Conservation (phyloP, 1,140 invertebrate genomes). For the Tachypleus tridentatus region DNA sequence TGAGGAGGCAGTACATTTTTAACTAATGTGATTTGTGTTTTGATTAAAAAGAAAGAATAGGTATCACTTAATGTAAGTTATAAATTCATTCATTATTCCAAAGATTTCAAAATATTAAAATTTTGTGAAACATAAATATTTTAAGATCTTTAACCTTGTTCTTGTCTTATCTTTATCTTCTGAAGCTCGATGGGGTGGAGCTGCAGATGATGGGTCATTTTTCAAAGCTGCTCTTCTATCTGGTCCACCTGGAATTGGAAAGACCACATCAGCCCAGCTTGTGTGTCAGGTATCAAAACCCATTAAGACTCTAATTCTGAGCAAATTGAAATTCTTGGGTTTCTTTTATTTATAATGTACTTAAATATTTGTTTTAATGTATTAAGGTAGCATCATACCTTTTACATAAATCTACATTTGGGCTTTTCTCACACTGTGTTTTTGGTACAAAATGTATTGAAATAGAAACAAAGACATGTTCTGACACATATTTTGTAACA, state of each 20-base stretch:
- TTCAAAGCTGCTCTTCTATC: constrained; percentile 89
- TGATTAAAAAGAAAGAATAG: no score
- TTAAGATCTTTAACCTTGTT: no score
- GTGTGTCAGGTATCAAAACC: constrained; percentile 34
- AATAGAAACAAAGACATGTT: no score
- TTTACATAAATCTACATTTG: constrained; percentile 40
- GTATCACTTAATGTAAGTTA: no score
- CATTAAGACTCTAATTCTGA: constrained; percentile 16
- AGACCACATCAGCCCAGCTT: constrained; percentile 40
- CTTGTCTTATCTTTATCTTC: no score
- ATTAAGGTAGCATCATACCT: constrained; percentile 19
- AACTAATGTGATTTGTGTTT: no score
- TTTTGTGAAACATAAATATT: no score
- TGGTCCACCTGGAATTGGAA: constrained; percentile 84
- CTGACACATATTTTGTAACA: no score
- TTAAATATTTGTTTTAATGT: constrained; percentile 10
- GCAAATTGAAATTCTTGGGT: constrained; percentile 1
- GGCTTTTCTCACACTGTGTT: constrained; percentile 25
- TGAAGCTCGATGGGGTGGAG: not conserved
- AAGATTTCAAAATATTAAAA: no score
- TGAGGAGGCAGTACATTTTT: no score
- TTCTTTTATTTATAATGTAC: not conserved
- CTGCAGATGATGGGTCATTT: constrained; percentile 63
- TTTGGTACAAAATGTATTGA: no score
- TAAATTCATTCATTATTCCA: no score